phyloP scores from a whole-genome alignment of 1,140 invertebrate genomes.

The Euborellia annulipes region DNA sequence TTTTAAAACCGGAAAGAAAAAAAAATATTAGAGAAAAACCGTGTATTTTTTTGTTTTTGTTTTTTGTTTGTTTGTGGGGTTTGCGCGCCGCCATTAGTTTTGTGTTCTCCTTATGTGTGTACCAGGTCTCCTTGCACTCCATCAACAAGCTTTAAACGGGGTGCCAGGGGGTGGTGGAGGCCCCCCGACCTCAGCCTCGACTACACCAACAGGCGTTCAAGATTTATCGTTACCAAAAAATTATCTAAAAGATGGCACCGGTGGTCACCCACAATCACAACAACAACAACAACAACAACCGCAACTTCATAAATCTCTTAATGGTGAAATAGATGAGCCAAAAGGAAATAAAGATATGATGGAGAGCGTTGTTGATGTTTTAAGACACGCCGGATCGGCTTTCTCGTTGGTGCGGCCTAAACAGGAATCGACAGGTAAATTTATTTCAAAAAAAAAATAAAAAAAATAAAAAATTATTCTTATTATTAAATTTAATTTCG shows the following conservation, averaged over 20 bases:
- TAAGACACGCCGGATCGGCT: constrained; percentile 66
- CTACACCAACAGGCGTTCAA: background rate
- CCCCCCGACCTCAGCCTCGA: background rate
- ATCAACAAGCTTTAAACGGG: constrained; percentile 47
- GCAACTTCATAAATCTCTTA: background rate
- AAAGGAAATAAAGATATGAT: constrained; percentile 2
- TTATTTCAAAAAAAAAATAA: too few relatives aligned
- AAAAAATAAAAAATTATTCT: constrained; percentile 29
- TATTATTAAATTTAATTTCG: constrained; percentile 6
- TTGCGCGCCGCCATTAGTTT: too few relatives aligned
- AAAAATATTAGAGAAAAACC: too few relatives aligned
- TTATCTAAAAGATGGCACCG: constrained; percentile 32
- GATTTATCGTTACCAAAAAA: constrained; percentile 73
- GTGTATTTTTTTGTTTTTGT: too few relatives aligned
- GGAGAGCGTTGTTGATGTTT: constrained; percentile 32
- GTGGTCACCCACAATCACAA: background rate
- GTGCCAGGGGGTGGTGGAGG: constrained; percentile 8
- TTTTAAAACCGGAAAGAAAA: too few relatives aligned
- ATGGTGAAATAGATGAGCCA: background rate
- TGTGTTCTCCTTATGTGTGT: constrained; percentile 28
- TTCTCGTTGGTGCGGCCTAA: constrained; percentile 71
- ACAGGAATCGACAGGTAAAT: constrained; percentile 30
- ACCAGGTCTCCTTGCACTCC: constrained; percentile 48
- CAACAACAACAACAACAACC: background rate
- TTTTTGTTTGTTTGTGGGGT: too few relatives aligned